These are phyloP conservation scores for Teleiodes luculella DNA, from an alignment of 2,888 invertebrate genomes.

Conservation along the genomic window DNA sequence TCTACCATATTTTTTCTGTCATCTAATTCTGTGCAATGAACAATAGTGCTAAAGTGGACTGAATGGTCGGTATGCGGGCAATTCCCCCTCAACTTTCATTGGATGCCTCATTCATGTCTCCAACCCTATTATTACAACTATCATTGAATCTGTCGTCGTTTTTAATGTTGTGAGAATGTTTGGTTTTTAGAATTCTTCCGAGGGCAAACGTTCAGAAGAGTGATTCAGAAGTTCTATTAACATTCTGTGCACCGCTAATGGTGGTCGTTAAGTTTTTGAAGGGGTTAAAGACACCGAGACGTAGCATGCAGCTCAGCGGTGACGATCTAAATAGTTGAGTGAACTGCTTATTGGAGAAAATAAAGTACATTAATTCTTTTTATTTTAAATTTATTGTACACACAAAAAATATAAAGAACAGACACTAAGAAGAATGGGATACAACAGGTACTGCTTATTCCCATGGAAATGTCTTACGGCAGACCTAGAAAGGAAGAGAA, in stretches of 20 bases:
- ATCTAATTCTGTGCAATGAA: constrained; percentile 8
- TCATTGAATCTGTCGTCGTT: not conserved
- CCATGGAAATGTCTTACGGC: too few species aligned
- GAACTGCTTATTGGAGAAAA: not conserved
- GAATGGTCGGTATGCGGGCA: constrained; percentile 35
- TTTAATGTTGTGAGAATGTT: constrained; percentile 5
- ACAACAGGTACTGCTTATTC: too few species aligned
- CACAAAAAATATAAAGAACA: too few species aligned
- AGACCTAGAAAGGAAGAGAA: too few species aligned
- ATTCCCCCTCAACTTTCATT: constrained; percentile 34
- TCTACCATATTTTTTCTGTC: not conserved
- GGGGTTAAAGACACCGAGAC: not conserved
- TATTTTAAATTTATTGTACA: too few species aligned
- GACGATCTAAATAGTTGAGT: too few species aligned
- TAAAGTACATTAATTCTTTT: too few species aligned
- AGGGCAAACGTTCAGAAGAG: not conserved
- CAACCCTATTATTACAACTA: constrained; percentile 5
- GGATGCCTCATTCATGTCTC: constrained; percentile 18
- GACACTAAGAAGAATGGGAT: too few species aligned
- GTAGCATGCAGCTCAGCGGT: not conserved
- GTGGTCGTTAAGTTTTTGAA: not conserved
- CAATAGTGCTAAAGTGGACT: constrained; percentile 18
- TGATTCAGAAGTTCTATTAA: not conserved
- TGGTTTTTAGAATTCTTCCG: not conserved
- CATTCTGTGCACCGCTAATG: not conserved